Base-by-base conservation (phyloP, 2,797 vertebrate species). In the Helicolenus hilgendorfi region DNA sequence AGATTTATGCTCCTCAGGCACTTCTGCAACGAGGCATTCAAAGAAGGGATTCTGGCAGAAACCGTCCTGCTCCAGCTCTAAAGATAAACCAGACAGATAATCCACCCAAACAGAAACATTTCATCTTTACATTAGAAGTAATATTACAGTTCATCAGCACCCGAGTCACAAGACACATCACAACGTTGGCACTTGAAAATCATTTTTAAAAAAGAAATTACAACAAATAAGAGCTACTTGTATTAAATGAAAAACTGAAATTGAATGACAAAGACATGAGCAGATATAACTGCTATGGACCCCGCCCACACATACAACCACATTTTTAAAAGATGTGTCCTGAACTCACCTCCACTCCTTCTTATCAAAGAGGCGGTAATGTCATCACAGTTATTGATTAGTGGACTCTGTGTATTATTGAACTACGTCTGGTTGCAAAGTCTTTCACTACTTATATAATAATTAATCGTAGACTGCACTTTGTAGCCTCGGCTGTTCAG, bases 11-110 rank as follows among this genome's bases (percentile, higher is more conserved):
- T 93, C 92, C 5, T 97, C 93, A 0, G 96, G 83, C 31, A 97
- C 94, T 92, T 98, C 98, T 4, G 98, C 98, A 22, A 98, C 80
- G 7, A 98, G 90, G 85, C 98, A 98, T 58, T 97, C 90, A 83
- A 96, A 98, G 80, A 95, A 96, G 5, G 98, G 97, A 83, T 97
- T 96, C 71, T 95, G 90, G 77, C 96, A 89, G 78, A 98, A 98
- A 26, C 98, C 98, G 15, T 98, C 98, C 6, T 90, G 93, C 64
- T 96, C 94, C 90, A 98, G 91, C 13, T 92, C 98, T 98, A 74
- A 18, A 90, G 31, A 6, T 14, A 83, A 69, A 81, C 27, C 79
- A 13, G 11, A 63, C 41, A 24, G 73, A 79, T 33, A 0, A 72
- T 11, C 24, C 26, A 59, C 4, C 2, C 3, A 35, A 26, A 68